These are phyloP conservation scores for Neosilurus mollespiculum DNA, from an alignment of 2,797 vertebrate genomes.

Conservation along the genomic window DNA sequence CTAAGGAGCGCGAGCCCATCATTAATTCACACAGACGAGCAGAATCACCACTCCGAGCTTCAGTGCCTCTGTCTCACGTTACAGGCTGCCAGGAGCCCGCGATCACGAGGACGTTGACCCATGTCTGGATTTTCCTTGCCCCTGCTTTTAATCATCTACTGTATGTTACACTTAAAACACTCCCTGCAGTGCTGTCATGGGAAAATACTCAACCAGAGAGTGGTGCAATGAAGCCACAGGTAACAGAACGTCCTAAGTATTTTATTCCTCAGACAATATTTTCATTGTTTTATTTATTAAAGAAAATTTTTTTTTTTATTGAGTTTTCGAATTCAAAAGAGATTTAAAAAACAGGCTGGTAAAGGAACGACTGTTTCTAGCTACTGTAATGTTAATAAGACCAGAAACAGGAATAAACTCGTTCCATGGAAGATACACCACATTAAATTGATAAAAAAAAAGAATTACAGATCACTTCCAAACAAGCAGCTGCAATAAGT, in stretches of 20 bases:
- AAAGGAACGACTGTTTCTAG: neutral
- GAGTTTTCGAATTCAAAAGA: neutral
- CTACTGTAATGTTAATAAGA: neutral
- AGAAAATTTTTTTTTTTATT: neutral
- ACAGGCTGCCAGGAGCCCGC: conserved; percentile 66
- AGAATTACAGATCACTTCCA: neutral
- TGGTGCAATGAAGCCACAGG: neutral
- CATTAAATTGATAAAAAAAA: neutral
- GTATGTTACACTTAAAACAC: neutral
- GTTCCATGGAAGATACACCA: neutral
- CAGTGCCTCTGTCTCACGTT: conserved; percentile 61
- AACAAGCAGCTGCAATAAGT: neutral
- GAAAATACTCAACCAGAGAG: neutral
- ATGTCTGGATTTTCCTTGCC: neutral
- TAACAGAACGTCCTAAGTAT: neutral
- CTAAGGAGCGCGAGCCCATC: conserved; percentile 57
- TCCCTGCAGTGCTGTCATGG: neutral
- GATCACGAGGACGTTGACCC: neutral
- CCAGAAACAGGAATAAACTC: neutral
- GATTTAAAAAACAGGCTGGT: neutral
- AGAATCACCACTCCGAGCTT: conserved; percentile 58
- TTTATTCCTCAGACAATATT: neutral
- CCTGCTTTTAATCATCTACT: neutral
- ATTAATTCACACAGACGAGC: conserved; percentile 72
- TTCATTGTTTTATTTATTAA: neutral